A percentile compares a stretch with the other conserved stretches of the same genome.
Evolutionary conservation across 1,140 invertebrate species (phyloP).

Genomic region (Habropoda laboriosa): DNA sequence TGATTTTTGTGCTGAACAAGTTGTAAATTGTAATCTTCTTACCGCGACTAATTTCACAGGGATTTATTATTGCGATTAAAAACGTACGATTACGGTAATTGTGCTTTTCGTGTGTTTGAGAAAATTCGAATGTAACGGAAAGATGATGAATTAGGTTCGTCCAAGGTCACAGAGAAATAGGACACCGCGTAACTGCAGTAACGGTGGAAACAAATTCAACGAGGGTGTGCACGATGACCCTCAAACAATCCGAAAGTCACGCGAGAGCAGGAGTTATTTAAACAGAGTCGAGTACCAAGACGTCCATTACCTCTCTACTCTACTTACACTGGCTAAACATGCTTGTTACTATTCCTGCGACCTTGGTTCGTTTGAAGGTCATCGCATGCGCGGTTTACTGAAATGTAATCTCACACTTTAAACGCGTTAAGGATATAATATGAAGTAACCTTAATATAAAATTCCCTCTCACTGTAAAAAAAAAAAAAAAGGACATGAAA

Average conservation of each 20-base stretch:
- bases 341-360: background rate
- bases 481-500: background rate
- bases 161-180: background rate
- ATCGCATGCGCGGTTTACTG: background rate
- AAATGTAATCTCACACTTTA: no score
- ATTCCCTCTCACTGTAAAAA: no score
- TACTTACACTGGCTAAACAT: background rate
- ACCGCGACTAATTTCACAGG: no score
- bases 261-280: slow-evolving; percentile 6
- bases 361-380: slow-evolving; percentile 4
- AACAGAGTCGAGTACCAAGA: background rate
- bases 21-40: background rate
- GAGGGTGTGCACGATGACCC: background rate
- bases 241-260: background rate
- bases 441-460: background rate
- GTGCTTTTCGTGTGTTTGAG: no score
- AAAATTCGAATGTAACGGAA: no score
- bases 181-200: background rate
- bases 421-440: background rate
- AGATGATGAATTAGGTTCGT: no score
- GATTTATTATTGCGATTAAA: no score
- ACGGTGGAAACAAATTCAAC: background rate
- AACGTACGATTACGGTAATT: no score
- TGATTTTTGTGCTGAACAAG: background rate
- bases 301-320: background rate